These are phyloP conservation scores for Linhomoeus sp. DNA, from an alignment of 2,888 invertebrate genomes.

Conservation along the genomic window DNA sequence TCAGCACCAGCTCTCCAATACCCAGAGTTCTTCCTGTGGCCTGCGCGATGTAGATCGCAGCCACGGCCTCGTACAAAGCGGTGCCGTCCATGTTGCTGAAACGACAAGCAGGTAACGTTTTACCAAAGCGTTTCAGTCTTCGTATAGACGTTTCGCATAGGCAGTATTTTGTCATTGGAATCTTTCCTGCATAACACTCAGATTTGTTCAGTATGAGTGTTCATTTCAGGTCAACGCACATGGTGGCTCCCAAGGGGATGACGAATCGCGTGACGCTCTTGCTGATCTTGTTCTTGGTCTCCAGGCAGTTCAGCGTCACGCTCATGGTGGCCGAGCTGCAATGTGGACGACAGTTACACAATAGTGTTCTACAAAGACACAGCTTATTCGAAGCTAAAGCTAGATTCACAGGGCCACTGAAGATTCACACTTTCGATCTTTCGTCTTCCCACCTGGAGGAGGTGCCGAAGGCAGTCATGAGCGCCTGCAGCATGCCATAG, in stretches of 20 bases:
- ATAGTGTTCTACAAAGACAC: no score
- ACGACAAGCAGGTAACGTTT: neutral
- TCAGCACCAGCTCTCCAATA: conserved; percentile 3
- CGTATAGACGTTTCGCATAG: no score
- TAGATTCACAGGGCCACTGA: no score
- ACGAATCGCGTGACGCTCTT: conserved; percentile 64
- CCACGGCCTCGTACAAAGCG: conserved; percentile 36
- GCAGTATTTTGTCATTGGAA: no score
- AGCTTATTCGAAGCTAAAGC: no score
- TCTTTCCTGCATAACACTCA: no score
- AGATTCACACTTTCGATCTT: no score
- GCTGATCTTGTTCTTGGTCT: conserved; percentile 52
- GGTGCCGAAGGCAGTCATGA: conserved; percentile 25
- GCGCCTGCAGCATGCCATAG: conserved; percentile 21
- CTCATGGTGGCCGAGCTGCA: conserved; percentile 65
- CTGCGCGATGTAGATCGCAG: conserved; percentile 34
- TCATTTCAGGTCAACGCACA: no score
- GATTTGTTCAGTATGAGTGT: no score
- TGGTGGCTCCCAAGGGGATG: conserved; percentile 64
- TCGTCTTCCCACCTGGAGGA: conserved; percentile 18
- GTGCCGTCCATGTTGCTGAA: conserved; percentile 35
- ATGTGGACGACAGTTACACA: no score
- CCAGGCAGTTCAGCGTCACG: conserved; percentile 64
- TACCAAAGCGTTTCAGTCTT: neutral
- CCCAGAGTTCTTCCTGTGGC: neutral